These are phyloP conservation scores for Charaxes varanes DNA, from an alignment of 1,140 invertebrate species.

Conservation along the genomic window DNA sequence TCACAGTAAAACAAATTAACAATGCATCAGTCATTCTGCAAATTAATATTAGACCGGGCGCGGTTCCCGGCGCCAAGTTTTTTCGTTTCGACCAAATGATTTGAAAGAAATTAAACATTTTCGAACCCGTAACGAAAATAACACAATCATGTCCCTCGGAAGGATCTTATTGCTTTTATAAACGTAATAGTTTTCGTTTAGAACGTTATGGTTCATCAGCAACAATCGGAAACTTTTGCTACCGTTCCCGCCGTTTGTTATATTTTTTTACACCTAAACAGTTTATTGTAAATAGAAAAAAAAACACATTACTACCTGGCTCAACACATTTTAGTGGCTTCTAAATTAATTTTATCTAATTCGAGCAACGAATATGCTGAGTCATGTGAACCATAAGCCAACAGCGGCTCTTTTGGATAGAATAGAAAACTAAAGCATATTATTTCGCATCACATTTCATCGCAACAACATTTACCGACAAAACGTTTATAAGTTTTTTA, in stretches of 20 bases:
- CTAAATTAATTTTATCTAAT: conserved; percentile 68
- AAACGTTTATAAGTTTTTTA: too few species aligned
- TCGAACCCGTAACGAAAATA: conserved; percentile 15
- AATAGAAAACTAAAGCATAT: conserved; percentile 42
- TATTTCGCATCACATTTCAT: too few species aligned
- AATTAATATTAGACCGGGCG: conserved; percentile 24
- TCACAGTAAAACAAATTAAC: conserved; percentile 16
- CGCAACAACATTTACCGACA: too few species aligned
- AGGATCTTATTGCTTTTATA: conserved; percentile 36
- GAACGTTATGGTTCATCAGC: conserved; percentile 49
- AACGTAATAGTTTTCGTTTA: conserved; percentile 65
- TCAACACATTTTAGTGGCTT: conserved; percentile 40
- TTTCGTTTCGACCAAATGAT: conserved; percentile 15
- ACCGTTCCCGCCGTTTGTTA: conserved; percentile 45
- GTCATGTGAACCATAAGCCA: conserved; percentile 56
- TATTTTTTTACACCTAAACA: conserved; percentile 35
- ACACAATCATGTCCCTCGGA: conserved; percentile 21
- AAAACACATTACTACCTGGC: conserved; percentile 56
- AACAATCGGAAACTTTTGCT: conserved; percentile 59
- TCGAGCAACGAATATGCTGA: conserved; percentile 51
- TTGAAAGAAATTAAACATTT: conserved; percentile 18
- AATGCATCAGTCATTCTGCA: conserved; percentile 28
- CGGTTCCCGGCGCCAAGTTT: conserved; percentile 27
- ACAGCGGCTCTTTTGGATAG: conserved; percentile 38
- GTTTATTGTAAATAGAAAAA: conserved; percentile 31